These are phyloP conservation scores for Noctua pronuba DNA, from an alignment of 2,888 invertebrate genomes.

Conservation along the genomic window DNA sequence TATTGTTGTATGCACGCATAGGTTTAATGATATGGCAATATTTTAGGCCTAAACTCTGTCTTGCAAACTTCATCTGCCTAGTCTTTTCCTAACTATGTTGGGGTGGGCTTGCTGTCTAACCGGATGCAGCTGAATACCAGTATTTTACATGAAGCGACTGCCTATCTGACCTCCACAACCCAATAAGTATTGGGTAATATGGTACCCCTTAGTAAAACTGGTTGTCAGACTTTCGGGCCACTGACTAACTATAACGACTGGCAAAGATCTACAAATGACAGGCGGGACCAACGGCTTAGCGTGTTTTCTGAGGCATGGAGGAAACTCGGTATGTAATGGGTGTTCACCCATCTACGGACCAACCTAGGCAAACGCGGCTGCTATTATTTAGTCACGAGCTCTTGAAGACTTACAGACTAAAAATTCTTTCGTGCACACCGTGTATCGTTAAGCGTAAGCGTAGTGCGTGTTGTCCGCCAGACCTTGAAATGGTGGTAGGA, in stretches of 20 bases:
- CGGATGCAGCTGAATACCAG: not conserved
- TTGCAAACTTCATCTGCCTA: not conserved
- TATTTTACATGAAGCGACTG: not conserved
- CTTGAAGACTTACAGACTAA: not conserved
- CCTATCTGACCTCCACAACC: not conserved
- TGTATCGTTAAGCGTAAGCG: not conserved
- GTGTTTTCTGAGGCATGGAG: not conserved
- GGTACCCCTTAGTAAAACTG: not conserved
- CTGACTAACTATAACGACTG: not conserved
- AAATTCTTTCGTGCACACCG: not conserved
- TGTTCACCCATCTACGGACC: no score
- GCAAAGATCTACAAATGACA: not conserved
- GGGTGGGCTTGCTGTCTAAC: not conserved
- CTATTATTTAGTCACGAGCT: not conserved
- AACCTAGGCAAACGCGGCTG: no score
- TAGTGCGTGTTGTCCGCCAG: no score
- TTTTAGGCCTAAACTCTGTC: not conserved
- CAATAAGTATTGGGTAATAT: not conserved
- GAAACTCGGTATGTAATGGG: not conserved
- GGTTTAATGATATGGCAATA: not conserved
- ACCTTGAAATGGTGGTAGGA: not conserved
- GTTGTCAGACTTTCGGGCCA: not conserved
- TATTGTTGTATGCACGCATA: conserved; percentile 1
- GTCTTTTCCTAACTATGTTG: not conserved
- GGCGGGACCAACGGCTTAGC: not conserved